These are phyloP conservation scores for Saimiri boliviensis DNA, from an alignment of 2,113 vertebrate species.

Conservation along the genomic window DNA sequence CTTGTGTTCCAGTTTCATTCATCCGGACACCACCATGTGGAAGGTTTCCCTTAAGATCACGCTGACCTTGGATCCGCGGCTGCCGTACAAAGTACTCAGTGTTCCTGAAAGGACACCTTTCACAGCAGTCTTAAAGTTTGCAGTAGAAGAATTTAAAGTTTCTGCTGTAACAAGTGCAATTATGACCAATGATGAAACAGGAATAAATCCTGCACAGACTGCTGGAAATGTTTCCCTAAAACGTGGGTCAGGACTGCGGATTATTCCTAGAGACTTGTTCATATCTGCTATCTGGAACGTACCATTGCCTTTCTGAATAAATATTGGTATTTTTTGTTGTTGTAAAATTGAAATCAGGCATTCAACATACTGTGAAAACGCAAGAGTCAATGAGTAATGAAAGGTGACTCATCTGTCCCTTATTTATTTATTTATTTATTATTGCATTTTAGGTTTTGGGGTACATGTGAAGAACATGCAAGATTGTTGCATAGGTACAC, in stretches of 20 bases:
- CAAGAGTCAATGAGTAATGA: neutral
- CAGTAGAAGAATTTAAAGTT: too few species aligned
- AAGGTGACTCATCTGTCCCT: neutral
- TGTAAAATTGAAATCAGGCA: slow-evolving; percentile 55
- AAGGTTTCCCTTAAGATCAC: slow-evolving; percentile 88
- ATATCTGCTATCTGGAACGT: neutral
- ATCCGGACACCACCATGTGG: slow-evolving; percentile 71
- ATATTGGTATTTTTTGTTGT: slow-evolving; percentile 59
- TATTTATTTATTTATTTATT: too few species aligned
- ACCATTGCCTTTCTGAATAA: slow-evolving; percentile 34
- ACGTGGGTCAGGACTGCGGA: slow-evolving; percentile 86
- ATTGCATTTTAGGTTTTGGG: too few species aligned
- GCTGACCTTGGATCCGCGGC: slow-evolving; percentile 85
- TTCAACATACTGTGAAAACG: slow-evolving; percentile 15
- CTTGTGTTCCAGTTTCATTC: too few species aligned
- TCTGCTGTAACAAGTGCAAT: too few species aligned
- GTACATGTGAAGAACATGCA: too few species aligned
- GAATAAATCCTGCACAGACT: too few species aligned
- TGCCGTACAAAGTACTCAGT: slow-evolving; percentile 85
- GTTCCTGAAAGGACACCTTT: too few species aligned
- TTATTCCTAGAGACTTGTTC: slow-evolving; percentile 88
- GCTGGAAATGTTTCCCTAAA: slow-evolving; percentile 88
- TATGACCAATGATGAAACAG: too few species aligned
- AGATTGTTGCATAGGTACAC: too few species aligned
- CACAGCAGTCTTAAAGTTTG: too few species aligned